Conservation (phyloP, 2,797 vertebrate genomes). For the Rousettus madagascariensis region DNA sequence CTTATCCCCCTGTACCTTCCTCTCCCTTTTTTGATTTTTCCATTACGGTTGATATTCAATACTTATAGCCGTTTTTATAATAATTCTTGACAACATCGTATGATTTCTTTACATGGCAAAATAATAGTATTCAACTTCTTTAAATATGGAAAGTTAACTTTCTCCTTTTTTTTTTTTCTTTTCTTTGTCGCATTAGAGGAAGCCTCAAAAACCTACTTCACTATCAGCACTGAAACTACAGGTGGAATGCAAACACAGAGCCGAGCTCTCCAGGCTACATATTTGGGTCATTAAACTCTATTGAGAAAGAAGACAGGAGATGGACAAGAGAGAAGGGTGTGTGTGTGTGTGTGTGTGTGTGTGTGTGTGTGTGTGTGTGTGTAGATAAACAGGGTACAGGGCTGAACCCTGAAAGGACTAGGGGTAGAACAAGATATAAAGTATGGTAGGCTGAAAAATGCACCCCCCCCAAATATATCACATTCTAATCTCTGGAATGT, state of each 20-base stretch:
- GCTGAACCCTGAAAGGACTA: neutral
- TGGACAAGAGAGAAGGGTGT: neutral
- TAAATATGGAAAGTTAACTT: slow-evolving; percentile 21
- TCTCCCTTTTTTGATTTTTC: too few relatives aligned
- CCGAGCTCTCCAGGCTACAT: neutral
- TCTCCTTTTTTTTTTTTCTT: neutral
- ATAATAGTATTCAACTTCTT: neutral
- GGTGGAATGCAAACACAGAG: neutral
- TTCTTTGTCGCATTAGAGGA: slow-evolving; percentile 1
- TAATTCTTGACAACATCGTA: neutral
- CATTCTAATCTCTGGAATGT: slow-evolving; percentile 1
- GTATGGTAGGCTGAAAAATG: neutral
- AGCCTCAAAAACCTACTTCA: neutral
- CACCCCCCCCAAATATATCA: neutral
- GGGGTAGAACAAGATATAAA: neutral
- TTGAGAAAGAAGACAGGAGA: neutral
- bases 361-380: neutral
- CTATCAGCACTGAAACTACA: neutral
- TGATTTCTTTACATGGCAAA: neutral
- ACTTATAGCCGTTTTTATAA: neutral
- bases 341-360: neutral
- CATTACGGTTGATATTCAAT: too few relatives aligned
- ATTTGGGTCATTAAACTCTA: neutral
- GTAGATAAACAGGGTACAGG: neutral
- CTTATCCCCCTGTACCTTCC: too few relatives aligned